Evolutionary conservation across 2,797 vertebrate species (phyloP), one percentile per base, ranked within the genome.

Genomic region (Gouania willdenowi): DNA sequence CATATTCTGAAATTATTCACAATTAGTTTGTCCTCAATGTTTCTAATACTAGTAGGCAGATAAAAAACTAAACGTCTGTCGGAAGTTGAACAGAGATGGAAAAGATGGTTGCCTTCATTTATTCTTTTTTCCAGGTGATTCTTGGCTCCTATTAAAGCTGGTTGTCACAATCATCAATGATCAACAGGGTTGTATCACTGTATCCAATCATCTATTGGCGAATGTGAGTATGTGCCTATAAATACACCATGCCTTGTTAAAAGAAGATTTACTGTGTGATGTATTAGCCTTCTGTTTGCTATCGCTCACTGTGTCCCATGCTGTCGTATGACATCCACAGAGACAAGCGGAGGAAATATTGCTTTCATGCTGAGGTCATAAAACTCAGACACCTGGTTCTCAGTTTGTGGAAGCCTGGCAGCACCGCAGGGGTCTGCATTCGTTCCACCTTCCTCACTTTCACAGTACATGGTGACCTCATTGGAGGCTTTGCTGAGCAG

Each of bases 361-460:
- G 69, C 59, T 62, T 68, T 76, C 52, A 49, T 17, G 75, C 51
- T 68, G 79, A 50, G 64, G 59, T 64, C 21, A 56, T 79, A 73
- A 80, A 78, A 76, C 61, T 65, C 58, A 59, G 65, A 81, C 81
- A 85, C 79, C 80, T 83, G 82, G 67, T 80, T 64, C 46, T 58
- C 44, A 64, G 60, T 73, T 78, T 67, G 61, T 71, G 64, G 75
- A 75, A 73, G 64, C 38, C 39, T 63, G 62, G 51, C 56, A 64
- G 40, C 53, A 37, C 78, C 10, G 11, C 26, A 34, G 77, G 68
- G 46, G 48, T 56, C 62, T 50, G 49, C 12, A 77, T 79, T 61
- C 56, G 30, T 29, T 76, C 59, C 64, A 63, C 46, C 51, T 51
- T 33, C 49, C 38, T 39, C 51, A 44, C 26, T 28, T 28, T 46